Evolutionary conservation across 2,113 vertebrate genomes (phyloP), one percentile per base, ranked within the genome.

Genomic region (Phalacrocorax brasilianus): DNA sequence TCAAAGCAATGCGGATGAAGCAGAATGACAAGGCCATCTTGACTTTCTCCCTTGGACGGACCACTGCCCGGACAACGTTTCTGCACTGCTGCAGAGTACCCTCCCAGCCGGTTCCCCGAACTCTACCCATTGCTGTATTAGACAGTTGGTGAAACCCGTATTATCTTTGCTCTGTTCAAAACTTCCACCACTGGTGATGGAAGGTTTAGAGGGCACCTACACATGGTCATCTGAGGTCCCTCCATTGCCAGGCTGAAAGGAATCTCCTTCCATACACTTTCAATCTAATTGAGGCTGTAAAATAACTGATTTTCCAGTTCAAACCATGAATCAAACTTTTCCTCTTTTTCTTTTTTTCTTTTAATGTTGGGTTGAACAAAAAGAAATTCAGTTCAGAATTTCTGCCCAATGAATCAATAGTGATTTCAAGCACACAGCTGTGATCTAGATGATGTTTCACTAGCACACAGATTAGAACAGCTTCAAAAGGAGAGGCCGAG

Each of bases 1-100:
- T 22, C 2, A 2, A 66, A 50, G 52, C 40, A 47, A 38, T 4
- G 8, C 0, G 1, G 50, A 1, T 0, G 11, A 61, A 87, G 11
- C 20, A 49, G 3, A 55, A 66, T 8, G 14, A 70, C 15, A 14
- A 85, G 23, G 11, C 72, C 6, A 23, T 7, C 17, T 72, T 76
- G 35, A 47, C 8, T 24, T 73, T 44, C 27, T 74, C 24, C 63
- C 38, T 66, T 52, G 40, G 49, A 32, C 21, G 17, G 49, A 30
- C 9, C 19, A 24, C 8, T 70, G 56, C 7, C 27, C 21, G 40
- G 58, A 45, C 11, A 32, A 61, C 20, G 17, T 23, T 42, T 38
- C 56, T 78, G 26, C 28, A 71, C 8, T 0, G 1, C 14, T 50
- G 38, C 40, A 33, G 30, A 26, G 17, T 33, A 55, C 10, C 11